These are phyloP conservation scores for Cataglyphis rosenhaueri DNA, from an alignment of 2,888 invertebrate genomes.

Conservation along the genomic window DNA sequence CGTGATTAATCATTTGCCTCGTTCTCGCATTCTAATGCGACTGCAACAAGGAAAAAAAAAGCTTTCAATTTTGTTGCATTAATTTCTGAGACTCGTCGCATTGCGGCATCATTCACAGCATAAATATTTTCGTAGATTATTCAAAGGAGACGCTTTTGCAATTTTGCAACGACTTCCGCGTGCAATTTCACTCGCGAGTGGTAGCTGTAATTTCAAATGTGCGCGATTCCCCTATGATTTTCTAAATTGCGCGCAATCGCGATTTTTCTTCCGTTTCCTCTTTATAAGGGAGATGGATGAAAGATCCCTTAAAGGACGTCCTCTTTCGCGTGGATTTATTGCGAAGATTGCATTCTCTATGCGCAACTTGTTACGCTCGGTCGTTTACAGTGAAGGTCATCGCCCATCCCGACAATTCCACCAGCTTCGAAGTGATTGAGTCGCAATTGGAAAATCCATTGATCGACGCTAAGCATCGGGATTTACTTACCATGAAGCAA, in stretches of 20 bases:
- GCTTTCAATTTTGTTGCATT: slow-evolving; percentile 27
- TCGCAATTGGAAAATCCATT: slow-evolving; percentile 88
- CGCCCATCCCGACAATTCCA: slow-evolving; percentile 88
- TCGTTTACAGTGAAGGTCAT: slow-evolving; percentile 88
- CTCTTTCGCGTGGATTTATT: slow-evolving; percentile 21
- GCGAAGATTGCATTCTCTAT: slow-evolving; percentile 18
- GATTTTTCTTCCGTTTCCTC: slow-evolving; percentile 5
- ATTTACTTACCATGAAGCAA: slow-evolving; percentile 86
- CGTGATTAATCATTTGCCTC: slow-evolving; percentile 26
- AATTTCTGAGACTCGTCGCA: slow-evolving; percentile 21
- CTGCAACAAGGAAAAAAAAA: slow-evolving; percentile 10
- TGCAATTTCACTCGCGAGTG: not conserved
- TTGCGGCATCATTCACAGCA: not conserved
- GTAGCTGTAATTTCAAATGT: slow-evolving; percentile 1
- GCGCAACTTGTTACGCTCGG: slow-evolving; percentile 67
- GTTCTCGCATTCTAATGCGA: not conserved
- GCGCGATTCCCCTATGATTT: not conserved
- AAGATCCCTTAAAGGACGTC: not conserved
- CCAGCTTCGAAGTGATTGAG: slow-evolving; percentile 87
- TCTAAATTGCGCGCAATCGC: not conserved
- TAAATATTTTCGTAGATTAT: slow-evolving; percentile 36
- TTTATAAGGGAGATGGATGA: not conserved
- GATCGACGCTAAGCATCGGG: slow-evolving; percentile 87
- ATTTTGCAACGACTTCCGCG: not conserved
- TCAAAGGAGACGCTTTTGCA: slow-evolving; percentile 4